phyloP scores from a whole-genome alignment of 2,113 vertebrate species.

The Rhinoderma darwinii region DNA sequence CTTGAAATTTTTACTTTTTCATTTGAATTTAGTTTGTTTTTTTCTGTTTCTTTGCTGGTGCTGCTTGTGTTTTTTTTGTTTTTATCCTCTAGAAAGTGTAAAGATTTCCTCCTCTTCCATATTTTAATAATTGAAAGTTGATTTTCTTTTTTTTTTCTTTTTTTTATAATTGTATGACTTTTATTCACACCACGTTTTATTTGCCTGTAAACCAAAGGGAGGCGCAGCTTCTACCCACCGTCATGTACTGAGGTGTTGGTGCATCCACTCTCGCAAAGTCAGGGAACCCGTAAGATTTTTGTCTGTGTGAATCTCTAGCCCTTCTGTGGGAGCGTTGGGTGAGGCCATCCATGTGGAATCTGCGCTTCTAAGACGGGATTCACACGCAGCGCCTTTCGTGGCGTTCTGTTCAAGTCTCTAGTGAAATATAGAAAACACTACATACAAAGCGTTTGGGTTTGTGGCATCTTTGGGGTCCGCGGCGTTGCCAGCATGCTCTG shows the following conservation, averaged over 20 bases:
- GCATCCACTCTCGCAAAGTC: conserved; percentile 37
- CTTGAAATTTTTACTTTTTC: conserved; percentile 51
- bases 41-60: conserved; percentile 51
- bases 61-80: conserved; percentile 38
- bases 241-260: conserved; percentile 39
- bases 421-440: too few species aligned
- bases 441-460: too few species aligned
- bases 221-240: background rate
- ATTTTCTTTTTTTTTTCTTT: conserved; percentile 17
- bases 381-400: too few species aligned
- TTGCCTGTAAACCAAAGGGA: conserved; percentile 32
- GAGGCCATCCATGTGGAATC: background rate
- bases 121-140: conserved; percentile 33
- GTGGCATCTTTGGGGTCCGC: too few species aligned
- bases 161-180: background rate
- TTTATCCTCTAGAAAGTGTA: conserved; percentile 17
- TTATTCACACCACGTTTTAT: conserved; percentile 8
- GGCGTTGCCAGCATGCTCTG: too few species aligned
- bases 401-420: too few species aligned
- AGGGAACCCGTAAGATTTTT: background rate
- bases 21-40: conserved; percentile 30
- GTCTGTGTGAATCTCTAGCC: background rate
- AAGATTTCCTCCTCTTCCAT: conserved; percentile 42
- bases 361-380: background rate
- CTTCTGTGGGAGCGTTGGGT: background rate